Evolutionary conservation across 2,113 vertebrate species (phyloP).

Genomic region (Cryptomyrus ogoouensis): DNA sequence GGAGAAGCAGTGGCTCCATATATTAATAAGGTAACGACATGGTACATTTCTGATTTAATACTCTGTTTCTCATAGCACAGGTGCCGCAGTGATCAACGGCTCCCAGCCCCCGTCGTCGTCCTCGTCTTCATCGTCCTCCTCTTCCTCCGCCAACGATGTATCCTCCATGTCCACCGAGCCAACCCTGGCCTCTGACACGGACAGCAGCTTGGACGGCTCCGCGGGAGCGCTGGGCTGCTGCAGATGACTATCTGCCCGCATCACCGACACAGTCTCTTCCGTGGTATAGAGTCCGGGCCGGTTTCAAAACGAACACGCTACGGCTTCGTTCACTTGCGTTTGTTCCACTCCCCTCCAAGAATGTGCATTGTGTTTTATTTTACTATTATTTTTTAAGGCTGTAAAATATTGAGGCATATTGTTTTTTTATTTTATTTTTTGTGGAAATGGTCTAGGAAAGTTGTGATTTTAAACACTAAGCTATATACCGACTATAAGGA

Average conservation of each 20-base stretch:
- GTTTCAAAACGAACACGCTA: constrained; percentile 39
- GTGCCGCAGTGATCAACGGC: constrained; percentile 89
- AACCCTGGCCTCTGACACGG: constrained; percentile 77
- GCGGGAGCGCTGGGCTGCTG: constrained; percentile 80
- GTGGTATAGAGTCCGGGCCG: constrained; percentile 52
- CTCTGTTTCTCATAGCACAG: constrained; percentile 91
- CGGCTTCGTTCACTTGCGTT: constrained; percentile 37
- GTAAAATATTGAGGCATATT: constrained; percentile 59
- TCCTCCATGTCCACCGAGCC: constrained; percentile 80
- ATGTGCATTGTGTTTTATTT: constrained; percentile 34
- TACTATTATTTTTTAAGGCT: constrained; percentile 41
- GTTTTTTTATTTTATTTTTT: constrained; percentile 37
- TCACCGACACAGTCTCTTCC: constrained; percentile 44
- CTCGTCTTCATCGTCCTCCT: constrained; percentile 61
- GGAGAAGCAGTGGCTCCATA: not conserved
- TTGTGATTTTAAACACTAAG: constrained; percentile 46
- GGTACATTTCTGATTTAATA: constrained; percentile 58
- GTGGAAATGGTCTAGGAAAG: constrained; percentile 43
- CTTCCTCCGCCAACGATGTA: constrained; percentile 69
- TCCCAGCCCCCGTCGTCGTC: constrained; percentile 64
- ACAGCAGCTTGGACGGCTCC: constrained; percentile 81
- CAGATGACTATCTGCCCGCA: constrained; percentile 77
- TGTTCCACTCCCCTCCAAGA: constrained; percentile 26
- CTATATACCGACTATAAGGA: constrained; percentile 39
- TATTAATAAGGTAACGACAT: not conserved